phyloP scores from a whole-genome alignment of 1,140 invertebrate genomes.

The Helicoverpa armigera region DNA sequence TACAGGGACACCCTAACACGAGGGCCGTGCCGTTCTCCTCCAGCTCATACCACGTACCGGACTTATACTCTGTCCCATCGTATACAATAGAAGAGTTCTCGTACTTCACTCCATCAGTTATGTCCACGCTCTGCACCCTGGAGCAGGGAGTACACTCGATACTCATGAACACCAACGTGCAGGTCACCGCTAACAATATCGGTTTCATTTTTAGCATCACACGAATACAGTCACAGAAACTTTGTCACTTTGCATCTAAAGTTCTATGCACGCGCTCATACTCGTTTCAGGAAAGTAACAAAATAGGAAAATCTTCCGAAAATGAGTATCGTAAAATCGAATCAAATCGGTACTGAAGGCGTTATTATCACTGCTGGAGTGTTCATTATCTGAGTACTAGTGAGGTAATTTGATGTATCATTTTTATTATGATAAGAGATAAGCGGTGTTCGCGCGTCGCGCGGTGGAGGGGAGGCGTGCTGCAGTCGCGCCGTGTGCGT shows the following conservation, averaged over 20 bases:
- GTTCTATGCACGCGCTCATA: not conserved
- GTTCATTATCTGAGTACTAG: conserved; percentile 72
- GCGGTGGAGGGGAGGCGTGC: conserved; percentile 56
- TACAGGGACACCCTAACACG: conserved; percentile 71
- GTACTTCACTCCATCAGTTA: conserved; percentile 62
- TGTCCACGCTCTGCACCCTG: conserved; percentile 69
- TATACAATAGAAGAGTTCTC: conserved; percentile 68
- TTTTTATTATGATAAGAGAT: conserved; percentile 80
- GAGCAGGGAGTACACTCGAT: conserved; percentile 65
- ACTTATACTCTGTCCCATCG: conserved; percentile 65
- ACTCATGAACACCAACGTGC: conserved; percentile 52
- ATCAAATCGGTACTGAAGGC: conserved; percentile 21
- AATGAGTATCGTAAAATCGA: conserved; percentile 9
- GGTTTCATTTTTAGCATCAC: conserved; percentile 58
- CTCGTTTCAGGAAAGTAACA: conserved; percentile 4
- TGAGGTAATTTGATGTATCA: conserved; percentile 82
- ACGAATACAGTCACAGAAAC: conserved; percentile 17
- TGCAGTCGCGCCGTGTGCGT: conserved; percentile 52
- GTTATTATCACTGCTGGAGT: conserved; percentile 71
- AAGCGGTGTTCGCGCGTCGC: conserved; percentile 59
- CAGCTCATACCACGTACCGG: conserved; percentile 67
- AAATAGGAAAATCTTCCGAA: not conserved
- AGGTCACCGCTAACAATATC: conserved; percentile 48
- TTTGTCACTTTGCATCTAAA: conserved; percentile 1
- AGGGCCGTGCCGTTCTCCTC: conserved; percentile 56